phyloP scores from a whole-genome alignment of 2,797 vertebrate genomes.

The Clarias pachynema region DNA sequence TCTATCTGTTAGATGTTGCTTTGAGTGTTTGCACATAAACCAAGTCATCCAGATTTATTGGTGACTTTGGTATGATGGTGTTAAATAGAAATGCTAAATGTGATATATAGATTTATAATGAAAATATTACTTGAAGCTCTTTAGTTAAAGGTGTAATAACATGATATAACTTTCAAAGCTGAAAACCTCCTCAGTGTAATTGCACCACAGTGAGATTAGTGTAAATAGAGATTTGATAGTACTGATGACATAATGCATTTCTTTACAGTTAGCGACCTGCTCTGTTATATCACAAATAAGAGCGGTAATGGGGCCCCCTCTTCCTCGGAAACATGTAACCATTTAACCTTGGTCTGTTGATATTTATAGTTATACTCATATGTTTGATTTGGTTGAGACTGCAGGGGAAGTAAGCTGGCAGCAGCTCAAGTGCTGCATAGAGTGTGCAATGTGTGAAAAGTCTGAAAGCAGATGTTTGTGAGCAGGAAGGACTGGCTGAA shows the following conservation, averaged over 20 bases:
- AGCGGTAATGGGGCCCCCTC: not conserved
- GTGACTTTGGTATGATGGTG: not conserved
- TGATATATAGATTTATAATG: not conserved
- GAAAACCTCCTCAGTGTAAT: not conserved
- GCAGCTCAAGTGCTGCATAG: not conserved
- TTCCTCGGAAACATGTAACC: not conserved
- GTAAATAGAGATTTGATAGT: not conserved
- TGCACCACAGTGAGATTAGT: too few relatives aligned
- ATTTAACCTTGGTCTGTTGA: not conserved
- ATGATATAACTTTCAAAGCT: not conserved
- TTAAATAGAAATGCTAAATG: not conserved
- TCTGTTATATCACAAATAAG: not conserved
- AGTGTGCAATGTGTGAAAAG: slow-evolving; percentile 16
- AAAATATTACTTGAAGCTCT: not conserved
- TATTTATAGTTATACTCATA: not conserved
- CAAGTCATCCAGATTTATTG: not conserved
- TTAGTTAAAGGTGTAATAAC: not conserved
- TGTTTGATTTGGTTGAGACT: slow-evolving; percentile 15
- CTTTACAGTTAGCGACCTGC: not conserved
- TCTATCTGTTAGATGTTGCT: not conserved
- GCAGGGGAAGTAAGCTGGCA: not conserved
- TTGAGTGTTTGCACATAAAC: not conserved
- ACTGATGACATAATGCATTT: not conserved
- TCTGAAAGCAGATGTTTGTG: slow-evolving; percentile 23
- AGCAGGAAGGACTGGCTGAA: slow-evolving; percentile 10